Percentiles rank a stretch among this genome's conserved stretches.
These are phyloP conservation scores for Nesogale talazaci DNA, from an alignment of 2,113 vertebrate species.

Conservation along the genomic window DNA sequence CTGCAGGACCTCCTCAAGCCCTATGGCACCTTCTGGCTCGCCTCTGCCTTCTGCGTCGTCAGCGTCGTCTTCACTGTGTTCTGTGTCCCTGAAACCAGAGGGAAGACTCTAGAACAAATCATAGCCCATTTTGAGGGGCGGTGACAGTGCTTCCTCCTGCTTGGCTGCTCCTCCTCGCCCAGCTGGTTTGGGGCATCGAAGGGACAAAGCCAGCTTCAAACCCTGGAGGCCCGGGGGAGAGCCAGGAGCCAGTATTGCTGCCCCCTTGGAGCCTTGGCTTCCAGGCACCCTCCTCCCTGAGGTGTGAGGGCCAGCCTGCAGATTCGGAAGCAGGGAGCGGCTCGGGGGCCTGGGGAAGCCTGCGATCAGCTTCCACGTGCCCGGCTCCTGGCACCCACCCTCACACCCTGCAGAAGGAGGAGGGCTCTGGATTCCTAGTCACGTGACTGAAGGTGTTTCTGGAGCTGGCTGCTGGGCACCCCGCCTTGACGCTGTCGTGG, in stretches of 20 bases:
- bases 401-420: not conserved
- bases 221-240: not conserved
- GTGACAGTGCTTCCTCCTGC: constrained; percentile 21
- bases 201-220: not conserved
- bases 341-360: not conserved
- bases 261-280: not conserved
- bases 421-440: not conserved
- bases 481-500: not conserved
- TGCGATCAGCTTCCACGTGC: accelerated
- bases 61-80: constrained; percentile 90
- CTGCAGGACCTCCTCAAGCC: constrained; percentile 87
- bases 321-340: not conserved
- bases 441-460: not conserved
- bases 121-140: constrained; percentile 89
- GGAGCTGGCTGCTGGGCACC: not conserved
- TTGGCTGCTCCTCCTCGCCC: not conserved
- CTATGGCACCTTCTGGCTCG: constrained; percentile 94
- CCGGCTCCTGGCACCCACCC: accelerated
- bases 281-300: not conserved
- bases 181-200: not conserved
- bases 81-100: constrained; percentile 94
- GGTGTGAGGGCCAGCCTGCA: not conserved
- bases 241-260: not conserved
- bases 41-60: constrained; percentile 88
- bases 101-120: constrained; percentile 94